Evolutionary conservation across 2,888 invertebrate species (phyloP).

Genomic region (Mamestra brassicae): DNA sequence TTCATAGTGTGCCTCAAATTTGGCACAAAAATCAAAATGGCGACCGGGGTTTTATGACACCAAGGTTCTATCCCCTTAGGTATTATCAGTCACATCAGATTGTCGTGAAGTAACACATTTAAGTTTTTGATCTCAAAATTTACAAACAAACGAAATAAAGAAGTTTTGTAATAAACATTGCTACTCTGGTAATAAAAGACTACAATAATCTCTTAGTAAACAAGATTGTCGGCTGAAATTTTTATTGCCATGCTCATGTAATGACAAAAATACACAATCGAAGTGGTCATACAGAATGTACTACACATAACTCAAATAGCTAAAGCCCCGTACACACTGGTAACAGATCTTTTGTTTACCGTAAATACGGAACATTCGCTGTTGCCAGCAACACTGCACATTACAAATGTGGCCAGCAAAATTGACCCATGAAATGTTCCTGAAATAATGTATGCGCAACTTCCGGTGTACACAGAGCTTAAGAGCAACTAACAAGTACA

Average conservation of each 20-base stretch:
- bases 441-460: too few species aligned
- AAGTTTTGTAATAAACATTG: conserved; percentile 8
- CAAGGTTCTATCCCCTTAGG: too few species aligned
- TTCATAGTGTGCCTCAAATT: too few species aligned
- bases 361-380: not conserved
- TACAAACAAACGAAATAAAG: not conserved
- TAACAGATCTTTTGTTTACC: not conserved
- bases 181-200: conserved; percentile 35
- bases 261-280: conserved; percentile 2
- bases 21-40: too few species aligned
- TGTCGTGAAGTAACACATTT: not conserved
- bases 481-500: not conserved
- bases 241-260: conserved; percentile 1
- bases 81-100: too few species aligned
- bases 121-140: not conserved
- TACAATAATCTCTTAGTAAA: conserved; percentile 18
- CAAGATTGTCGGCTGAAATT: conserved; percentile 28
- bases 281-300: conserved; percentile 4
- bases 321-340: not conserved
- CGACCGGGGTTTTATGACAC: too few species aligned
- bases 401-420: not conserved
- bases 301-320: not conserved
- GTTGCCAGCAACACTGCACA: too few species aligned
- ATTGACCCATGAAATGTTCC: not conserved
- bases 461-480: not conserved